Evolutionary conservation across 2,888 invertebrate species (phyloP).

Genomic region (Morpho achilles): DNA sequence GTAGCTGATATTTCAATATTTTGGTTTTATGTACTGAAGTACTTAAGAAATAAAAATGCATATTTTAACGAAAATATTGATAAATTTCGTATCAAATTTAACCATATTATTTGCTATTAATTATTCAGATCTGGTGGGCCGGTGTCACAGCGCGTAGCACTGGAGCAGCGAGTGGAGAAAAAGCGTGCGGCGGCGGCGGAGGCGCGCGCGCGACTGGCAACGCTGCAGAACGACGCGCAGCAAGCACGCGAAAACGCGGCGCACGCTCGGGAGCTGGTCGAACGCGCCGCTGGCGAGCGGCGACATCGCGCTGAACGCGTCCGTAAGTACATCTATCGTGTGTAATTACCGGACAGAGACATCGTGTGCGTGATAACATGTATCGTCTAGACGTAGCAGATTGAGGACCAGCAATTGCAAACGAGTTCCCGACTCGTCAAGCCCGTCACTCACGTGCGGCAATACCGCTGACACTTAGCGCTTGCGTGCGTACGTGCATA

Average conservation of each 20-base stretch:
- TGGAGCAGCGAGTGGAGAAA: constrained; percentile 33
- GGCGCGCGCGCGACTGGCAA: constrained; percentile 51
- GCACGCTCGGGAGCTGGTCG: constrained; percentile 13
- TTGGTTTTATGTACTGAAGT: too few species aligned
- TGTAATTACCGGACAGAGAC: too few species aligned
- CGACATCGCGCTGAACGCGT: constrained; percentile 32
- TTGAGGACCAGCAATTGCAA: too few species aligned
- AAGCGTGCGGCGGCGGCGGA: constrained; percentile 37
- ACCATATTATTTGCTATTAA: too few species aligned
- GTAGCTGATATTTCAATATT: too few species aligned
- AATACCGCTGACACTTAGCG: too few species aligned
- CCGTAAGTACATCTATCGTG: constrained; percentile 14
- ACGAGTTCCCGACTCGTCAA: too few species aligned
- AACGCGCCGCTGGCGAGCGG: constrained; percentile 35
- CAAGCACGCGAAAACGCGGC: constrained; percentile 40
- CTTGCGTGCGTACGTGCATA: too few species aligned
- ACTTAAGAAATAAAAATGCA: too few species aligned
- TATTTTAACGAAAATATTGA: too few species aligned
- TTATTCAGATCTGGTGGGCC: constrained; percentile 41
- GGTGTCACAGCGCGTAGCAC: constrained; percentile 36
- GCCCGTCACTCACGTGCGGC: too few species aligned
- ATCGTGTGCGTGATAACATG: too few species aligned
- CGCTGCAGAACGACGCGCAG: constrained; percentile 52
- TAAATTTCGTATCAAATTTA: background rate
- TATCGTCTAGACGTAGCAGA: constrained; percentile 1